phyloP scores from a whole-genome alignment of 2,797 vertebrate genomes.

The Spondyliosoma cantharus region DNA sequence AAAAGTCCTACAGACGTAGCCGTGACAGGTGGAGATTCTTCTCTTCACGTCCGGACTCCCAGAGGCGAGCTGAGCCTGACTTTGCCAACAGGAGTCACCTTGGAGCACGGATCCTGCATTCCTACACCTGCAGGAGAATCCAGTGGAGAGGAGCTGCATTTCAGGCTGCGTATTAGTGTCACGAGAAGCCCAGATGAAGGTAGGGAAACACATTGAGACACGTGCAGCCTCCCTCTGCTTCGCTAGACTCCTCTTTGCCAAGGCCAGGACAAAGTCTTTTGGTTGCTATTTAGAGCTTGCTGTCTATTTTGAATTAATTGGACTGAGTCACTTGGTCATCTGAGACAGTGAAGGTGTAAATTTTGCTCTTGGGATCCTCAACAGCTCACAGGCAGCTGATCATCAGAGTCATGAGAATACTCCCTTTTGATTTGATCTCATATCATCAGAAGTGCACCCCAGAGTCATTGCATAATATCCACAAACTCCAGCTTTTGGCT shows the following conservation, averaged over 20 bases:
- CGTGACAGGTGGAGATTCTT: constrained; percentile 77
- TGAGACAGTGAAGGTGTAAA: constrained; percentile 57
- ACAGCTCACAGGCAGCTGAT: constrained; percentile 29
- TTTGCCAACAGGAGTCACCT: constrained; percentile 87
- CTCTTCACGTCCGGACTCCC: constrained; percentile 76
- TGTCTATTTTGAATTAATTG: constrained; percentile 59
- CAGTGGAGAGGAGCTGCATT: constrained; percentile 85
- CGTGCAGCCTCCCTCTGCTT: constrained; percentile 26
- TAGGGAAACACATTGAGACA: constrained; percentile 45
- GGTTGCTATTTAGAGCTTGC: constrained; percentile 54
- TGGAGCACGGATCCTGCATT: constrained; percentile 83
- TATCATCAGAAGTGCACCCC: constrained; percentile 18
- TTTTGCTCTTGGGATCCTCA: constrained; percentile 33
- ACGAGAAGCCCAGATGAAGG: constrained; percentile 60
- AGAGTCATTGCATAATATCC: constrained; percentile 36
- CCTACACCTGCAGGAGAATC: constrained; percentile 75
- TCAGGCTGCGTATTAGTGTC: constrained; percentile 83
- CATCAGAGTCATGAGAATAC: constrained; percentile 23
- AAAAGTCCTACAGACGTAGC: constrained; percentile 72
- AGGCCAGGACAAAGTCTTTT: constrained; percentile 50
- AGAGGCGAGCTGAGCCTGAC: constrained; percentile 68
- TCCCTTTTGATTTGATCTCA: constrained; percentile 37
- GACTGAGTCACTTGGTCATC: constrained; percentile 59
- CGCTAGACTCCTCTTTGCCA: constrained; percentile 25
- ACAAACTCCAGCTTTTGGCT: constrained; percentile 35